A percentile compares a stretch with the other conserved stretches of the same genome.
phyloP scores from a whole-genome alignment of 92 coral and sea anemone genomes.

The Epizoanthus scotinus region DNA sequence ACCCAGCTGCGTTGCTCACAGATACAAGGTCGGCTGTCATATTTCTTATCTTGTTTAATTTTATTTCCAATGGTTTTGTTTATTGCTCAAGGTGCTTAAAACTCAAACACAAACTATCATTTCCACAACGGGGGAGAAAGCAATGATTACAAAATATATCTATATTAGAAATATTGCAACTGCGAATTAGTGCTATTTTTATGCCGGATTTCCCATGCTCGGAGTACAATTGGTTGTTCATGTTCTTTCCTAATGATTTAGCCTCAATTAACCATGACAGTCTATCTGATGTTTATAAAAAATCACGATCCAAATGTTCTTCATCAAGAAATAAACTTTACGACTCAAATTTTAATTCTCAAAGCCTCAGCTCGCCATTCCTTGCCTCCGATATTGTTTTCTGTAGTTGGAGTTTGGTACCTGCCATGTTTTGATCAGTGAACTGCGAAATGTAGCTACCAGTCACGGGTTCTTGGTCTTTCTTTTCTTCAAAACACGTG shows the following conservation, averaged over 20 bases:
- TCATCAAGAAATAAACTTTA: neutral
- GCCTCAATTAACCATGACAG: constrained; percentile 11
- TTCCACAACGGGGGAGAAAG: constrained; percentile 1
- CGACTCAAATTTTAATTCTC: neutral
- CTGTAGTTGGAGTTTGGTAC: neutral
- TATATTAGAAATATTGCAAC: constrained; percentile 12
- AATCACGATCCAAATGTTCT: neutral
- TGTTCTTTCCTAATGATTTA: neutral
- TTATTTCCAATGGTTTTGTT: constrained; percentile 9
- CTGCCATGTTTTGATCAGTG: neutral
- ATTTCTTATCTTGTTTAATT: constrained; percentile 17
- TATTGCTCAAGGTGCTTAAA: constrained; percentile 16
- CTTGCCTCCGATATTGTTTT: neutral
- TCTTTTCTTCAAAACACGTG: constrained; percentile 21
- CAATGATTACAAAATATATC: neutral
- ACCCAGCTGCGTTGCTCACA: constrained; percentile 39
- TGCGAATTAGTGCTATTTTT: neutral
- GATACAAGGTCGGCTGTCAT: constrained; percentile 30
- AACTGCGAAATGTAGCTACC: neutral
- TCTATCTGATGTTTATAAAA: neutral
- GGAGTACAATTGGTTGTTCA: neutral
- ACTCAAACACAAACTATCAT: constrained; percentile 13
- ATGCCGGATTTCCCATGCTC: neutral
- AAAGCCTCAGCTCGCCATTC: neutral
- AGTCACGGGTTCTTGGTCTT: no score